Evolutionary conservation across 2,113 vertebrate genomes (phyloP), one percentile per base, ranked within the genome.

Genomic region (Dipodomys ordii): DNA sequence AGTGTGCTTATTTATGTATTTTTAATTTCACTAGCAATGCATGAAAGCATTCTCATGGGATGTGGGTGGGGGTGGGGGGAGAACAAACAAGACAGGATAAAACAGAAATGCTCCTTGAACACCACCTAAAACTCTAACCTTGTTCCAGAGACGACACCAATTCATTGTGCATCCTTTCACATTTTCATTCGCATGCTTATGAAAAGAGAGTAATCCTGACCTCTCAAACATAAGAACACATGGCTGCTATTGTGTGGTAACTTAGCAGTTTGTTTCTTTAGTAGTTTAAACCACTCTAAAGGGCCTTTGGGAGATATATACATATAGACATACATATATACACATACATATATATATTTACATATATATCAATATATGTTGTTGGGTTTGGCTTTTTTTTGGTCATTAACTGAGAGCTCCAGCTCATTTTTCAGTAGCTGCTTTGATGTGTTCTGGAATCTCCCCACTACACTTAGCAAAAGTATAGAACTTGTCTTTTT

Each of bases 1-100:
- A 90, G 86, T 35, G 69, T 72, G 83, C 67, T 89, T 96, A 92
- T 95, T 96, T 97, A 94, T 96, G 96, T 96, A 94, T 95, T 95
- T 96, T 95, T 97, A 94, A 96, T 96, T 96, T 94, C 92, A 71
- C 88, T 83, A 83, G 85, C 92, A 90, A 72, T 86, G 82, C 23
- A 11, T 76, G 83, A 92, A 87, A 88, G 85, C 69, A 46, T 88
- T 81, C 92, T 93, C 69, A 78, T 30, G 18, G 77, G 79, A 23
- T 57, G 39, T 39, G 39, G 53, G 53, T 11, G 3, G 53, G 15
- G 53, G 15, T 13, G 53, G 16, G 15, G 28, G 2, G 73, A 95
- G 93, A 73, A 84, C 71, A 89, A 87, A 57, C 57, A 28, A 92
- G 81, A 67, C 10, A 74, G 13, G 20, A 86, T 83, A 60, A 90